A percentile compares a stretch with the other conserved stretches of the same genome.
These are phyloP conservation scores for Myotis yumanensis DNA, from an alignment of 2,113 vertebrate genomes.

Conservation along the genomic window DNA sequence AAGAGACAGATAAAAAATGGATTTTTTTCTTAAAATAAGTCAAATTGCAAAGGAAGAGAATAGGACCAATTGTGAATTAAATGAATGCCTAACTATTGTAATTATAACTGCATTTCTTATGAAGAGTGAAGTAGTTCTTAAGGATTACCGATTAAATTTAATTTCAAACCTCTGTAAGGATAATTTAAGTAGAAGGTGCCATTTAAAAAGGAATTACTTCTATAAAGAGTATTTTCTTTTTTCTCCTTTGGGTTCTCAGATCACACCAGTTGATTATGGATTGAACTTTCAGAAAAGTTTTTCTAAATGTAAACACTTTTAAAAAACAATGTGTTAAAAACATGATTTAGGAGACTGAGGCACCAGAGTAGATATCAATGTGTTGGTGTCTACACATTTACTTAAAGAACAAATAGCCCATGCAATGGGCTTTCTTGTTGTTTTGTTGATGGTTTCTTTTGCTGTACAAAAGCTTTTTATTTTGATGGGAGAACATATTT, in stretches of 20 bases:
- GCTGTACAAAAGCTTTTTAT: no score
- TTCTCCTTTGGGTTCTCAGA: not conserved
- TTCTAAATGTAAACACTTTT: not conserved
- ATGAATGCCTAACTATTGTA: slow-evolving; percentile 44
- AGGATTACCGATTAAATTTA: slow-evolving; percentile 55
- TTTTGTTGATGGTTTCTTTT: no score
- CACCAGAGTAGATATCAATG: not conserved
- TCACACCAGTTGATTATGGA: not conserved
- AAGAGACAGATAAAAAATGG: slow-evolving; percentile 61
- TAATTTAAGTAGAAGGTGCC: slow-evolving; percentile 28
- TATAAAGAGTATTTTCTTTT: not conserved
- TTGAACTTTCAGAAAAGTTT: slow-evolving; percentile 7
- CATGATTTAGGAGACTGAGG: not conserved
- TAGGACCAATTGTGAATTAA: slow-evolving; percentile 58
- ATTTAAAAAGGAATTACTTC: slow-evolving; percentile 31
- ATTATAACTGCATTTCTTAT: slow-evolving; percentile 50
- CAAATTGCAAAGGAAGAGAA: slow-evolving; percentile 45
- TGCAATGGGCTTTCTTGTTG: no score
- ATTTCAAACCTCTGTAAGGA: slow-evolving; percentile 36
- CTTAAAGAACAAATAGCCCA: not conserved
- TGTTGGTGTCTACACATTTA: not conserved
- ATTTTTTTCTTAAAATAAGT: slow-evolving; percentile 53
- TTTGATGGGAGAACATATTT: no score
- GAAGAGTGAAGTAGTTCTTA: slow-evolving; percentile 37
- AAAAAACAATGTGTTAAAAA: not conserved